A percentile compares a stretch with the other conserved stretches of the same genome.
These are phyloP conservation scores for Dryoscopus gambensis DNA, from an alignment of 2,113 vertebrate species.

Conservation along the genomic window DNA sequence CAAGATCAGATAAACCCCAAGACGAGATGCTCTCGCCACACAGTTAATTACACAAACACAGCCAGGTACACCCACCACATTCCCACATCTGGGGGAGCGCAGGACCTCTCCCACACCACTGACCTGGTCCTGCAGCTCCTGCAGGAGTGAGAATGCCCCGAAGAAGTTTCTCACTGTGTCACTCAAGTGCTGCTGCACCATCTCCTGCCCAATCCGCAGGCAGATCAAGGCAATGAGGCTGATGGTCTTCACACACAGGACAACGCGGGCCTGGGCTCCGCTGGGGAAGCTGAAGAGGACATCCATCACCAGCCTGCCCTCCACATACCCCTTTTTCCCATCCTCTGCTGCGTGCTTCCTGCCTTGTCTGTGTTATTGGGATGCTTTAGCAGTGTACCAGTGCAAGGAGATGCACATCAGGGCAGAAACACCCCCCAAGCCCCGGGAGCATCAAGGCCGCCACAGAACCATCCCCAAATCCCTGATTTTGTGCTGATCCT, in stretches of 20 bases:
- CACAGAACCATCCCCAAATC: not conserved
- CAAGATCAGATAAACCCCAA: not conserved
- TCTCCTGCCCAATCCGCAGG: conserved; percentile 93
- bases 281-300: conserved; percentile 84
- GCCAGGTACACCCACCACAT: not conserved
- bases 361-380: not conserved
- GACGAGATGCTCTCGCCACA: not conserved
- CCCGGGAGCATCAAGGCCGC: not conserved
- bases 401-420: not conserved
- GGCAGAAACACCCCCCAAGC: not conserved
- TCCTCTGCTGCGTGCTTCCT: not conserved
- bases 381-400: not conserved
- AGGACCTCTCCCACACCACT: not conserved
- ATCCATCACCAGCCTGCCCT: not conserved
- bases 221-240: conserved; percentile 94
- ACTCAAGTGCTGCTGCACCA: conserved; percentile 95
- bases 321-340: not conserved
- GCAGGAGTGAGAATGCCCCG: conserved; percentile 84
- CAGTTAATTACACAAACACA: not conserved
- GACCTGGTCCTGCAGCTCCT: conserved; percentile 85
- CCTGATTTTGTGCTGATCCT: not conserved
- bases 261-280: conserved; percentile 89
- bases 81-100: not conserved
- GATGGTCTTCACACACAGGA: conserved; percentile 90
- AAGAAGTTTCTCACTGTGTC: conserved; percentile 88